A percentile compares a stretch with the other conserved stretches of the same genome.
These are phyloP conservation scores for Stenotaenia linearis DNA, from an alignment of 2,888 invertebrate genomes.

Conservation along the genomic window DNA sequence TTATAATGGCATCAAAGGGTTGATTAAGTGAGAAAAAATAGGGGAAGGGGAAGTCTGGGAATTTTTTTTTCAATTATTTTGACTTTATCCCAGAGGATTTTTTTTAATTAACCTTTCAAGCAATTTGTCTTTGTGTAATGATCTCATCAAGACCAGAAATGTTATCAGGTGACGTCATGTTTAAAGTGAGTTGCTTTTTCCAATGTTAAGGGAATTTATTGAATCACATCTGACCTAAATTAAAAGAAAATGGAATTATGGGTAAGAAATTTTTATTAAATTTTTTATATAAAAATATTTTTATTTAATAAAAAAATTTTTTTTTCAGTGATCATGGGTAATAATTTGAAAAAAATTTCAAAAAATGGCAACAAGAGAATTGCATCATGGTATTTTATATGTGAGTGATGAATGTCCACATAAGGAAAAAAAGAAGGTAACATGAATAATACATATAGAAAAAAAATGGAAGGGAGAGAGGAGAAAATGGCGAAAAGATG, in stretches of 20 bases:
- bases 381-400: not conserved
- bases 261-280: no score
- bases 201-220: not conserved
- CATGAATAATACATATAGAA: not conserved
- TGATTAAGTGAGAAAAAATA: not conserved
- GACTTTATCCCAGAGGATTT: not conserved
- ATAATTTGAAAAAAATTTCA: not conserved
- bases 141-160: not conserved
- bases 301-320: no score
- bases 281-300: no score
- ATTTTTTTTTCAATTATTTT: not conserved
- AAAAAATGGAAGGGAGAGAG: not conserved
- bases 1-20: not conserved
- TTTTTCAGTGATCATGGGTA: not conserved
- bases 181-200: not conserved
- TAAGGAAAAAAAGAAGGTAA: not conserved
- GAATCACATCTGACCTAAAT: not conserved
- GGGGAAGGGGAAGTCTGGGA: no score
- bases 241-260: not conserved
- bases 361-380: not conserved
- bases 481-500: slow-evolving; percentile 3
- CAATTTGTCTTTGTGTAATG: not conserved
- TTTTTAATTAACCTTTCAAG: not conserved
- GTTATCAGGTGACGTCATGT: not conserved
- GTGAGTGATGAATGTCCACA: not conserved